phyloP scores from a whole-genome alignment of 2,888 invertebrate species.

The Drosophila aldrichi region DNA sequence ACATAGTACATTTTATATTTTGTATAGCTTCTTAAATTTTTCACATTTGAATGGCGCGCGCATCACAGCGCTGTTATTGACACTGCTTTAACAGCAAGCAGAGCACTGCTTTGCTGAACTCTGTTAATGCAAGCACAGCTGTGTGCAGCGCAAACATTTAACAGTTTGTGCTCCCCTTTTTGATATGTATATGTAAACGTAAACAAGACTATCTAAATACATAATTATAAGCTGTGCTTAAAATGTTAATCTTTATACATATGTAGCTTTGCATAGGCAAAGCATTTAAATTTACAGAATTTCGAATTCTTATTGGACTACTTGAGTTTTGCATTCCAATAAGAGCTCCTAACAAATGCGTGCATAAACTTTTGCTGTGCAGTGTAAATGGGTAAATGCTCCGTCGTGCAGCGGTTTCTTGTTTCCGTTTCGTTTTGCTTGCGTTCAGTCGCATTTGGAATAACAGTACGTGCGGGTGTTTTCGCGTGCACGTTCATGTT shows the following conservation, averaged over 20 bases:
- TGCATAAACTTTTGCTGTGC: constrained; percentile 27
- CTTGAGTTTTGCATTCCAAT: not conserved
- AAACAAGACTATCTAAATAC: not conserved
- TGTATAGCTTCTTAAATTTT: not conserved
- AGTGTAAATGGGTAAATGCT: constrained; percentile 48
- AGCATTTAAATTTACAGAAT: not conserved
- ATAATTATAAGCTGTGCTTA: not conserved
- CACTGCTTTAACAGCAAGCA: not conserved
- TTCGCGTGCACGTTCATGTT: constrained; percentile 21
- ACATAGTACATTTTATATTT: not conserved
- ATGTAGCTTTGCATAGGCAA: too few species aligned
- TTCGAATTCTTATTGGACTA: not conserved
- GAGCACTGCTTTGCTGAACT: not conserved
- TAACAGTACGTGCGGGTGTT: constrained; percentile 64
- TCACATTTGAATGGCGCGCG: constrained; percentile 17
- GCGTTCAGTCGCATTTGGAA: constrained; percentile 49
- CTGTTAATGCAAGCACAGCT: constrained; percentile 21
- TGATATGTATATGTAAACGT: too few species aligned
- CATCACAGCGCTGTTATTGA: not conserved
- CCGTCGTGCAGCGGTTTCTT: constrained; percentile 52
- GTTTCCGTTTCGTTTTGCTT: constrained; percentile 60
- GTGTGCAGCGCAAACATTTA: constrained; percentile 5
- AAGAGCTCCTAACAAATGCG: not conserved
- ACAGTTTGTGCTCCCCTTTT: constrained; percentile 1
- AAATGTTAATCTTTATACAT: not conserved